Evolutionary conservation across 2,113 vertebrate species (phyloP).

Genomic region (Leiothrix lutea): DNA sequence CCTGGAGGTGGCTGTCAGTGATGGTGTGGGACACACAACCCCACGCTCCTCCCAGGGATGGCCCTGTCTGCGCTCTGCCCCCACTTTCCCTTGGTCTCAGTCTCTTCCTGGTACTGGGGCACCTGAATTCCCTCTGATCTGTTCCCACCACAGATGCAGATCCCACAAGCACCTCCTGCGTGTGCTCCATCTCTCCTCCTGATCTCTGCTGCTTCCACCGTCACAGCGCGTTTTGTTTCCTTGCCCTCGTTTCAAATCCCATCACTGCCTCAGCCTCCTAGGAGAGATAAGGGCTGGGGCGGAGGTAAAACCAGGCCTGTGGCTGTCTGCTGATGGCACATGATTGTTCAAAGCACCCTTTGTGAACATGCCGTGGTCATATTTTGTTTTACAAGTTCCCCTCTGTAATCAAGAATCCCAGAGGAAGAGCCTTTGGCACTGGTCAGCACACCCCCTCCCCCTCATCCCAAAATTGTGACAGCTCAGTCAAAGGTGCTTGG

Average conservation of each 20-base stretch:
- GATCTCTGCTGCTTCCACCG: fast-evolving
- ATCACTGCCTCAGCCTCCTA: slow-evolving; percentile 7
- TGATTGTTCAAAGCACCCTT: background rate
- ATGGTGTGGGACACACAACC: fast-evolving
- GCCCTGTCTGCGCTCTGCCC: fast-evolving
- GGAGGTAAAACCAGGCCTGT: background rate
- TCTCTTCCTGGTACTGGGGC: background rate
- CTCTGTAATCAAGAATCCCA: background rate
- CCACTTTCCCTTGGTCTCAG: background rate
- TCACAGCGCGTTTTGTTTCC: background rate
- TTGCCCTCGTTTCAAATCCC: background rate
- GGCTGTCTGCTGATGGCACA: background rate
- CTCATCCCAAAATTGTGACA: background rate
- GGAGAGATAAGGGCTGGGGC: background rate
- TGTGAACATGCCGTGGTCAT: fast-evolving
- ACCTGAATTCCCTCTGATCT: background rate
- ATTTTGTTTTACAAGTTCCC: background rate
- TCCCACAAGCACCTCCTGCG: fast-evolving
- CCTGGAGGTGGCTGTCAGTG: fast-evolving
- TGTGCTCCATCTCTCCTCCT: background rate
- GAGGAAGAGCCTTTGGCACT: background rate
- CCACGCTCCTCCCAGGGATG: background rate
- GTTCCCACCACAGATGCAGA: background rate
- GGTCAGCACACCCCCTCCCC: fast-evolving
- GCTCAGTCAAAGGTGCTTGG: background rate